Evolutionary conservation across 2,113 vertebrate species (phyloP).

Genomic region (Cacatua alba): DNA sequence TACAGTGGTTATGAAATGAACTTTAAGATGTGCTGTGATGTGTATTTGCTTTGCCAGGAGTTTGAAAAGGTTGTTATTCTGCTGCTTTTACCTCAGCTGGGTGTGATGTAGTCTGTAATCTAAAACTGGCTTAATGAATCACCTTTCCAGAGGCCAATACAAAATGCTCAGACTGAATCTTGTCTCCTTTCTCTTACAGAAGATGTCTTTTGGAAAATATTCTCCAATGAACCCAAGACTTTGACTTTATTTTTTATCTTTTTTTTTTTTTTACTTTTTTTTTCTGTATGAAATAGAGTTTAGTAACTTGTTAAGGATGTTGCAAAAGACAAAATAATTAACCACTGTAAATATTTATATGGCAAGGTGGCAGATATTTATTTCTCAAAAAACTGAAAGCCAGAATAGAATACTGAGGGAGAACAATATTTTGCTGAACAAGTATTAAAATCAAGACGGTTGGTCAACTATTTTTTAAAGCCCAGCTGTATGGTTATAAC

Average conservation of each 20-base stretch:
- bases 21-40: not conserved
- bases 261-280: fast-evolving
- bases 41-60: not conserved
- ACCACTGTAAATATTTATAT: not conserved
- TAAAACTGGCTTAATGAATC: not conserved
- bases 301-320: not conserved
- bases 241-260: not conserved
- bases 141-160: not conserved
- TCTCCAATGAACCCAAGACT: not conserved
- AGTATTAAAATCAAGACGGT: not conserved
- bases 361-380: not conserved
- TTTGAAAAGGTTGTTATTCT: not conserved
- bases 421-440: not conserved
- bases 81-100: not conserved
- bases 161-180: not conserved
- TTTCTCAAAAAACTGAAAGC: not conserved
- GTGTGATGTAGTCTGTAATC: not conserved
- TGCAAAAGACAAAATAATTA: not conserved
- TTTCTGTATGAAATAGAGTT: not conserved
- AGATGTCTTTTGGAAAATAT: not conserved
- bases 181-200: not conserved
- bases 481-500: not conserved
- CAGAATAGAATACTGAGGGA: not conserved
- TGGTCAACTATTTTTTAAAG: not conserved
- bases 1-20: not conserved